A percentile compares a stretch with the other conserved stretches of the same genome.
Conservation (phyloP, 2,888 invertebrate genomes). For the Rotaria sp. region DNA sequence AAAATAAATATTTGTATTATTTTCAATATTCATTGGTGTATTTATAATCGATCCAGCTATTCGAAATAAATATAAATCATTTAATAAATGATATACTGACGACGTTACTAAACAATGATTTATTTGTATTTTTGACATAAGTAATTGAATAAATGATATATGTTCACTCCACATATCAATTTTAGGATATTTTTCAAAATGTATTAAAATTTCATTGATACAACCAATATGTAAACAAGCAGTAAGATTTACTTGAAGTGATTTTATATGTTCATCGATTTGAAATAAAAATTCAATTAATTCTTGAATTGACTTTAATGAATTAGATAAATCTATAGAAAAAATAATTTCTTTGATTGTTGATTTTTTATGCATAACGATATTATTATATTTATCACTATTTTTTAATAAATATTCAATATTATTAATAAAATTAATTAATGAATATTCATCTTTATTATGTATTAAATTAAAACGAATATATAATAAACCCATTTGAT, state of each 20-base stretch:
- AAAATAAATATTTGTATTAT: neutral
- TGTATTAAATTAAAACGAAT: neutral
- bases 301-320: neutral
- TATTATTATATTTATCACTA: neutral
- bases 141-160: neutral
- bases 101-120: conserved; percentile 29
- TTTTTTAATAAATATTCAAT: neutral
- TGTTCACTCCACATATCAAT: conserved; percentile 16
- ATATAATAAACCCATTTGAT: conserved; percentile 10
- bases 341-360: neutral
- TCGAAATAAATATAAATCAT: conserved; percentile 28
- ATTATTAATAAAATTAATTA: neutral
- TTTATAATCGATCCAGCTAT: neutral
- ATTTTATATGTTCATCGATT: neutral
- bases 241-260: neutral
- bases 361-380: neutral
- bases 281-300: conserved; percentile 3
- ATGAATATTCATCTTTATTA: neutral
- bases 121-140: neutral
- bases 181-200: neutral
- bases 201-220: neutral
- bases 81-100: neutral
- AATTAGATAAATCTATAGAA: neutral
- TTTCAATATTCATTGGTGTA: neutral
- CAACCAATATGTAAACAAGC: conserved; percentile 14